Conservation (phyloP, 1,140 invertebrate species). For the Leptinotarsa lineolata region DNA sequence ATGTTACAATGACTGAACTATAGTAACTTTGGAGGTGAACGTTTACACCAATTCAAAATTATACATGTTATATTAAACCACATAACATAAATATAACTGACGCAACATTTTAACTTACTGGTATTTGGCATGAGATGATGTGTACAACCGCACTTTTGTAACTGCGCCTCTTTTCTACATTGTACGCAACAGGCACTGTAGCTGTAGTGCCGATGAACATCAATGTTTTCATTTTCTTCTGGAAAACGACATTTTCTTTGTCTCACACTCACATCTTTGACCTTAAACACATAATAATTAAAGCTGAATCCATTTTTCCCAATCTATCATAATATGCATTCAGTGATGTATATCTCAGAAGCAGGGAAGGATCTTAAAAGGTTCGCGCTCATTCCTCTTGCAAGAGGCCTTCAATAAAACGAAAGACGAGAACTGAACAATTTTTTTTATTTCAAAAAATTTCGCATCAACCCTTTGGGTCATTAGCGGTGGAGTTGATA, state of each 20-base stretch:
- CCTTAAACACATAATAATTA: constrained; percentile 39
- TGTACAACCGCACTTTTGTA: constrained; percentile 67
- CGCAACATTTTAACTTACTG: not conserved
- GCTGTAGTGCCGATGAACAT: constrained; percentile 67
- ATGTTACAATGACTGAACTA: not conserved
- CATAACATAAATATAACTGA: not conserved
- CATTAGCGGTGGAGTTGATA: too few relatives aligned
- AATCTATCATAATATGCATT: too few relatives aligned
- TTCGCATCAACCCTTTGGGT: too few relatives aligned
- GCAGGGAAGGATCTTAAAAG: too few relatives aligned
- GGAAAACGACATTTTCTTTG: constrained; percentile 65
- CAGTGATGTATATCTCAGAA: too few relatives aligned
- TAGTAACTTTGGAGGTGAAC: not conserved
- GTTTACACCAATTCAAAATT: too few relatives aligned
- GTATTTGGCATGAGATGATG: constrained; percentile 68
- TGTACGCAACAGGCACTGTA: constrained; percentile 72
- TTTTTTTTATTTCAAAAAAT: too few relatives aligned
- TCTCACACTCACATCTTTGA: constrained; percentile 48
- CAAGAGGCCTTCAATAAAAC: too few relatives aligned
- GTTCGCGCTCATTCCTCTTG: too few relatives aligned
- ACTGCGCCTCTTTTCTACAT: constrained; percentile 67
- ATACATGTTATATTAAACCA: too few relatives aligned
- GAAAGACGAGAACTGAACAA: too few relatives aligned
- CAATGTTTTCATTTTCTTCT: constrained; percentile 63
- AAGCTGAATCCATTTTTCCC: too few relatives aligned